Evolutionary conservation across 2,797 vertebrate genomes (phyloP).

Genomic region (Enteromius anoplus): DNA sequence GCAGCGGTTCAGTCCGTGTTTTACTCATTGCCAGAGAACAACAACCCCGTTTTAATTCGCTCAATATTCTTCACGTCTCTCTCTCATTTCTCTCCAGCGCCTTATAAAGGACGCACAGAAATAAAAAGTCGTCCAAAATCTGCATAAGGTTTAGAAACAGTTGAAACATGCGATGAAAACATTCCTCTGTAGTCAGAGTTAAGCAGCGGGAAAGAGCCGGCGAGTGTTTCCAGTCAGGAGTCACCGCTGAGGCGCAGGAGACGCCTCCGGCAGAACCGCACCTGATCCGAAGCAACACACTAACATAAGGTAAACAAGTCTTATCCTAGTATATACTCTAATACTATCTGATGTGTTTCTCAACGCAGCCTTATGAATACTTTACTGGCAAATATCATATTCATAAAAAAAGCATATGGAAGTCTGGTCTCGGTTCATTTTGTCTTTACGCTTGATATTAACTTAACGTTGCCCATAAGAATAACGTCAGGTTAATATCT

Average conservation of each 20-base stretch:
- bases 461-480: neutral
- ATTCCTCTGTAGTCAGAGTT: neutral
- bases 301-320: conserved; percentile 4
- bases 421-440: neutral
- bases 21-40: conserved; percentile 29
- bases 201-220: neutral
- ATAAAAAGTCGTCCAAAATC: conserved; percentile 7
- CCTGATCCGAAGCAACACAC: neutral
- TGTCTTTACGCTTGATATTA: neutral
- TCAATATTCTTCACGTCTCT: neutral
- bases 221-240: neutral
- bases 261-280: neutral
- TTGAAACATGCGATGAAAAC: neutral
- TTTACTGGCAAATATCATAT: no score
- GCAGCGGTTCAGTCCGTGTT: conserved; percentile 20
- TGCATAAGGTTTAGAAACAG: neutral
- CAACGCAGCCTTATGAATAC: neutral
- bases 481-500: neutral
- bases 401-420: neutral
- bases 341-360: neutral
- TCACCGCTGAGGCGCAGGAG: neutral
- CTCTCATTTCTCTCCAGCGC: conserved; percentile 13
- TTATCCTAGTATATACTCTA: neutral
- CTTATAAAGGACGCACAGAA: neutral
- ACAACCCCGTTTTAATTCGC: conserved; percentile 4